Evolutionary conservation across 2,113 vertebrate species (phyloP).

Genomic region (Cinclus mexicanus): DNA sequence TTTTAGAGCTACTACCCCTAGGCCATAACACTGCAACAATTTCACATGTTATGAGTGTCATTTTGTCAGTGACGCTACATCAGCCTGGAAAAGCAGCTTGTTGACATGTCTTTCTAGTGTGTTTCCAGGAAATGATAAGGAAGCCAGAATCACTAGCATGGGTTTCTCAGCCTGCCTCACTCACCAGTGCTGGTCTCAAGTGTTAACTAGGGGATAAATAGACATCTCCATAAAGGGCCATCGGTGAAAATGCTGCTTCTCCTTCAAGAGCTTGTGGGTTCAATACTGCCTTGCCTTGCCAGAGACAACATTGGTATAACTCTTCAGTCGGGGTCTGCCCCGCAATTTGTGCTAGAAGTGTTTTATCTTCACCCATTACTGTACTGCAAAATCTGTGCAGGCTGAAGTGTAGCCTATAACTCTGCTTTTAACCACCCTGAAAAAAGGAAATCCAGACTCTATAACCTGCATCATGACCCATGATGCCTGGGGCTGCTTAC

Average conservation of each 20-base stretch:
- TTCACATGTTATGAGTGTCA: fast-evolving
- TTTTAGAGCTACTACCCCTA: not conserved
- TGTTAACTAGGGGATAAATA: not conserved
- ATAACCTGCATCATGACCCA: not conserved
- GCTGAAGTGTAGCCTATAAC: not conserved
- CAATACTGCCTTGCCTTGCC: not conserved
- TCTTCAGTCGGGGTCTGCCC: not conserved
- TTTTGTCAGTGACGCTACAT: not conserved
- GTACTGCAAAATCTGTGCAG: not conserved
- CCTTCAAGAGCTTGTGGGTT: not conserved
- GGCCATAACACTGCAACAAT: not conserved
- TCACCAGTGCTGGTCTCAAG: not conserved
- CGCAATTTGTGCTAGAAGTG: not conserved
- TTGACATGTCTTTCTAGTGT: fast-evolving
- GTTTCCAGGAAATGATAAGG: not conserved
- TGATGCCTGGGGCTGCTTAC: not conserved
- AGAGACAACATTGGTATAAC: not conserved
- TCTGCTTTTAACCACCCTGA: not conserved
- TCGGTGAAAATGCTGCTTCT: not conserved
- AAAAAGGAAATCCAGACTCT: not conserved
- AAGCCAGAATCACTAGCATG: not conserved
- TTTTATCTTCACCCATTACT: not conserved
- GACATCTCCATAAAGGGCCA: not conserved
- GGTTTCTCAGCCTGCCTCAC: not conserved
- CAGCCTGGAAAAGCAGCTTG: not conserved